These are phyloP conservation scores for Corythornis cristatus DNA, from an alignment of 2,113 vertebrate species.

Conservation along the genomic window DNA sequence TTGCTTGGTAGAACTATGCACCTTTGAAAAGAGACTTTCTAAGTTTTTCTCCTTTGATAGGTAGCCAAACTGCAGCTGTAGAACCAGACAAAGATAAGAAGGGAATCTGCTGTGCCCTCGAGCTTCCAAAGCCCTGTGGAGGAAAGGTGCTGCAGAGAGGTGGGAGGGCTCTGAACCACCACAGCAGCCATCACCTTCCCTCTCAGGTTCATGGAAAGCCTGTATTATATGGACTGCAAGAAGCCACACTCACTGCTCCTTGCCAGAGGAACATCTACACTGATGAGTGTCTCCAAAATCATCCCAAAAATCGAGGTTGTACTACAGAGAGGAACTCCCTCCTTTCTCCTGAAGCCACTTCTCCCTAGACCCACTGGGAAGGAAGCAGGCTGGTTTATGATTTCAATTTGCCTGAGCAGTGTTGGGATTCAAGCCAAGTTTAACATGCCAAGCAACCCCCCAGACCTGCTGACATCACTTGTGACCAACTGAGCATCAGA, in stretches of 20 bases:
- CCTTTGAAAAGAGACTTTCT: neutral
- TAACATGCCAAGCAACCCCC: conserved; percentile 41
- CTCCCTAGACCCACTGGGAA: neutral
- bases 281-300: neutral
- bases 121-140: neutral
- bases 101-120: neutral
- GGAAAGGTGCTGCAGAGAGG: neutral
- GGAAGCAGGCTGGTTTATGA: neutral
- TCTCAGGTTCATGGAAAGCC: neutral
- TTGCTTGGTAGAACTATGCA: neutral
- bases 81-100: neutral
- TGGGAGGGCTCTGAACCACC: neutral
- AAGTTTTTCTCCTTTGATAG: neutral
- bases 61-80: neutral
- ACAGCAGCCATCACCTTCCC: neutral
- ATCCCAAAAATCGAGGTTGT: neutral
- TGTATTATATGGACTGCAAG: neutral
- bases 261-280: neutral
- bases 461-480: conserved; percentile 39
- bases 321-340: neutral
- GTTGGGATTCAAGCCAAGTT: conserved; percentile 13
- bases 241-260: neutral
- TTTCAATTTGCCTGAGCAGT: neutral
- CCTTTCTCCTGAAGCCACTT: neutral
- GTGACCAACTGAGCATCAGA: conserved; percentile 23